Base-by-base conservation (phyloP, 1,140 invertebrate genomes). In the Drosophila nikananu region DNA sequence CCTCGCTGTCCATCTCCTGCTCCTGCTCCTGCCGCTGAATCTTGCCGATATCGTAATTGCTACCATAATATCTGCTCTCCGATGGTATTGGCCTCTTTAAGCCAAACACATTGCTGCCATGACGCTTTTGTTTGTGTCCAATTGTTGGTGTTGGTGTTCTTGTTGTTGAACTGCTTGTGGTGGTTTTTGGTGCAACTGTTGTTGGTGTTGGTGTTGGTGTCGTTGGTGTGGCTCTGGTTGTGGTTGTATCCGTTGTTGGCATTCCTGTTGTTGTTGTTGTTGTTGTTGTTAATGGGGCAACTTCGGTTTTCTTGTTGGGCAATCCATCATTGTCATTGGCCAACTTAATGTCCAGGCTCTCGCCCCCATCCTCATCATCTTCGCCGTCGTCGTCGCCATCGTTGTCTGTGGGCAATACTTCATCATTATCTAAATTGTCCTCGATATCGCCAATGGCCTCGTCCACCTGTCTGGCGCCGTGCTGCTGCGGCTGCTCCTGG, bases 381-480 rank as follows among this genome's bases (percentile, higher is more conserved):
- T n/a, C 19, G 0, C 12, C 60, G 19, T 35, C 46, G 8, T 37
- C 37, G 0, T 23, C 27, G 7, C 25, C 32, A 8, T 44, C n/a
- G 25, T 66, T 23, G 21, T 35, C 19, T 17, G 7, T 62, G 9
- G 63, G 58, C 59, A 77, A 66, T 83, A 64, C 67, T 80, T 83
- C 72, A 73, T 86, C 80, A 62, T 74, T 83, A 87, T 70, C 73
- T 65, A 87, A 83, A 87, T 81, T 83, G 67, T 87, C 80, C 65
- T 87, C 83, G 64, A 87, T 87, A 71, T 87, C 84, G 62, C 83
- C 83, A 64, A 87, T 87, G 81, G 83, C 68, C 67, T 73, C 80
- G 52, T 76, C 42, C 30, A 58, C 62, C 44, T 63, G 25, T n/a
- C 60, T 51, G 27, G 35, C 32, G 30, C 39, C 49, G 25, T 58